These are phyloP conservation scores for Brienomyrus longianalis DNA, from an alignment of 2,113 vertebrate species.

Conservation along the genomic window DNA sequence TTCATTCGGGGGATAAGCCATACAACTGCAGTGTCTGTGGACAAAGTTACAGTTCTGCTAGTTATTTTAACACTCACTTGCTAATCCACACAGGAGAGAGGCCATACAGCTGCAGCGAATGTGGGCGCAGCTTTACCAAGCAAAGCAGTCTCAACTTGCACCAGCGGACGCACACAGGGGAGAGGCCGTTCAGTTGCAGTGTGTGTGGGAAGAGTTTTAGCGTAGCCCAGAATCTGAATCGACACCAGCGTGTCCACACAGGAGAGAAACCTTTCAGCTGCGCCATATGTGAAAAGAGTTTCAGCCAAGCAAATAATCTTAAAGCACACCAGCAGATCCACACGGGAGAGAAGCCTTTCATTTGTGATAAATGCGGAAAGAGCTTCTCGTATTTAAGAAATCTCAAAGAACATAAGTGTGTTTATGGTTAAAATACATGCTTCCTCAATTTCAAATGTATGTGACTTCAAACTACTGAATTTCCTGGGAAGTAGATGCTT, in stretches of 20 bases:
- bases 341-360: slow-evolving; percentile 29
- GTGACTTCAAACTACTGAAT: neutral
- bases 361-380: slow-evolving; percentile 33
- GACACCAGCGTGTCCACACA: slow-evolving; percentile 42
- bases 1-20: slow-evolving; percentile 15
- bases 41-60: slow-evolving; percentile 38
- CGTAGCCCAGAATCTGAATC: slow-evolving; percentile 40
- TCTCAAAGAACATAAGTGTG: slow-evolving; percentile 37
- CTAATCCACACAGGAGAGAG: slow-evolving; percentile 42
- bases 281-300: slow-evolving; percentile 29
- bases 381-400: slow-evolving; percentile 34
- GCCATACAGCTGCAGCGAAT: slow-evolving; percentile 32
- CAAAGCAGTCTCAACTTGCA: slow-evolving; percentile 31
- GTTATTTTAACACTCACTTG: slow-evolving; percentile 40
- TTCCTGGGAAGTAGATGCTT: neutral
- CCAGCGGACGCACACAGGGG: slow-evolving; percentile 43
- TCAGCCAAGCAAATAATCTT: slow-evolving; percentile 48
- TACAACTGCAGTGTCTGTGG: slow-evolving; percentile 41
- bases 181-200: slow-evolving; percentile 41
- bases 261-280: slow-evolving; percentile 46
- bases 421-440: slow-evolving; percentile 5
- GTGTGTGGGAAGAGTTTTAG: slow-evolving; percentile 43
- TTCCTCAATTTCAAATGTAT: neutral
- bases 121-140: slow-evolving; percentile 36
- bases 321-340: slow-evolving; percentile 43